Conservation (phyloP, 2,113 vertebrate species). For the Pungitius pungitius region DNA sequence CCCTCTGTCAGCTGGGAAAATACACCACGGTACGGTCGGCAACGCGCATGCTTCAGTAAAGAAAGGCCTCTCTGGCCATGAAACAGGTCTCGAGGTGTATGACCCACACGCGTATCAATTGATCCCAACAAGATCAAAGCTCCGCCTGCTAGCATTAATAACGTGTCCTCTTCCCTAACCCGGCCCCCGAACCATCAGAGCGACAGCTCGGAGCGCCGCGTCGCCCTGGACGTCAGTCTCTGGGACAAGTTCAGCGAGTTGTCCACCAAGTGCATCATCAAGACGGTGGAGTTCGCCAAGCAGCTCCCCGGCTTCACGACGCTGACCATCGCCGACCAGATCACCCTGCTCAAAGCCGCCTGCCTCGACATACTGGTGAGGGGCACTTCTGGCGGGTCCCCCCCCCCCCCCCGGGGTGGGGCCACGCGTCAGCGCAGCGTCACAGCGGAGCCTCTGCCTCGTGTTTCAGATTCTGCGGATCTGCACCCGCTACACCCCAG, state of each 20-base stretch:
- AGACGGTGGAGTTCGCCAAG: conserved; percentile 82
- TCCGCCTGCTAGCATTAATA: no score
- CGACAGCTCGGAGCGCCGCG: conserved; percentile 78
- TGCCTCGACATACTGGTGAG: conserved; percentile 82
- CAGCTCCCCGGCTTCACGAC: conserved; percentile 81
- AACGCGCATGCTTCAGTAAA: rapidly evolving
- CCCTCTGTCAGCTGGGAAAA: conserved; percentile 81
- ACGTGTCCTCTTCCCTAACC: no score
- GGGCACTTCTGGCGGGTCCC: no score
- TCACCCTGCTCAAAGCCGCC: conserved; percentile 81
- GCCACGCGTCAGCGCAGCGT: no score
- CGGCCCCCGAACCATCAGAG: conserved; percentile 46
- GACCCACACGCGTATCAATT: no score
- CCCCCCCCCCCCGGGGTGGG: no score
- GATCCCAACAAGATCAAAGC: no score
- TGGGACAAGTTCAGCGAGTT: conserved; percentile 83
- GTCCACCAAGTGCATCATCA: conserved; percentile 82
- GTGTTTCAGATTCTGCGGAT: conserved; percentile 76
- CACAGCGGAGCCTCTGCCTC: neutral
- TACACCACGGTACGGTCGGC: conserved; percentile 76
- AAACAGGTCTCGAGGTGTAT: neutral
- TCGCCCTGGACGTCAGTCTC: conserved; percentile 77
- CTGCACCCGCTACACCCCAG: conserved; percentile 81
- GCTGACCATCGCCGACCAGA: conserved; percentile 80
- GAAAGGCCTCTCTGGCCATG: no score